Percentiles rank a stretch among this genome's conserved stretches.
These are phyloP conservation scores for Pygoscelis adeliae DNA, from an alignment of 2,113 vertebrate species.

Conservation along the genomic window DNA sequence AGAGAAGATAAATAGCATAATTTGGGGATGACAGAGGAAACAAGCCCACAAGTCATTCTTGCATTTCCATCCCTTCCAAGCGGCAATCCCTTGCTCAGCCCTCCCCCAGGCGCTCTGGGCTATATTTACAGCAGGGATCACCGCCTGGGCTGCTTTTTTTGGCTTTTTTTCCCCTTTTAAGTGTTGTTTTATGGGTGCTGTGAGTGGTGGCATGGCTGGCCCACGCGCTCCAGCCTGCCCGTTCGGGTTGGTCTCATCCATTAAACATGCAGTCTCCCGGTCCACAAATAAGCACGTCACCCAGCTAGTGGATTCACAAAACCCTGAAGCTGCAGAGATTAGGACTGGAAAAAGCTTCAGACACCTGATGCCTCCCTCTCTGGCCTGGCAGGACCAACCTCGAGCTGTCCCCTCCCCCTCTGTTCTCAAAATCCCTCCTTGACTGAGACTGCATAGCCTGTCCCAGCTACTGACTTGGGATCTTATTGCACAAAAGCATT, in stretches of 20 bases:
- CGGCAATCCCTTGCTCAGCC: neutral
- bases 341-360: neutral
- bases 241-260: accelerated
- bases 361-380: neutral
- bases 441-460: neutral
- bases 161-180: neutral
- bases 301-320: neutral
- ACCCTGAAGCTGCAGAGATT: neutral
- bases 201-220: accelerated
- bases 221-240: neutral
- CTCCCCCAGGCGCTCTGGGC: neutral
- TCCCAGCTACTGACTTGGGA: neutral
- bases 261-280: neutral
- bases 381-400: neutral
- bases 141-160: neutral
- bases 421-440: neutral
- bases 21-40: neutral
- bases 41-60: neutral
- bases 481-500: neutral
- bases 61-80: neutral
- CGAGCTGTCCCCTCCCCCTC: neutral
- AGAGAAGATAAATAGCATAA: neutral
- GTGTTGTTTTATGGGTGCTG: neutral
- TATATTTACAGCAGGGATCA: neutral
- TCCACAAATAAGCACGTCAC: neutral